Conservation (phyloP, 2,797 vertebrate genomes). For the Squalus acanthias region DNA sequence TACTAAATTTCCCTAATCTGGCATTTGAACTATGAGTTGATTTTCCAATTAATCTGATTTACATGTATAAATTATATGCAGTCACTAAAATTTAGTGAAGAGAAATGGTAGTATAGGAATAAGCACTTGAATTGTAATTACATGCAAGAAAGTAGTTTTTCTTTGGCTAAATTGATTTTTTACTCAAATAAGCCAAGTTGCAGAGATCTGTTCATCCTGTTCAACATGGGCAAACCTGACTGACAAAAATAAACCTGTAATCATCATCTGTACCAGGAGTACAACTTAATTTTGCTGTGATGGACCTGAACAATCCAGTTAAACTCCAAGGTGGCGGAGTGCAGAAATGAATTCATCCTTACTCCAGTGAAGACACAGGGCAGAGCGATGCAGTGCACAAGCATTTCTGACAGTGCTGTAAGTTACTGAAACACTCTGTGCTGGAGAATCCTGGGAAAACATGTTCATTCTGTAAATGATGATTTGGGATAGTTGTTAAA, state of each 20-base stretch:
- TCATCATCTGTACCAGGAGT: not conserved
- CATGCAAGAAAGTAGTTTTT: not conserved
- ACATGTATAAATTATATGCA: not conserved
- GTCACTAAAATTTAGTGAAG: not conserved
- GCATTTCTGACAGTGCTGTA: not conserved
- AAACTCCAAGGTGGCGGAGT: not conserved
- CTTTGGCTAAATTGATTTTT: not conserved
- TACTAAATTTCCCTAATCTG: not conserved
- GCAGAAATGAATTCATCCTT: not conserved
- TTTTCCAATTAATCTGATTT: not conserved
- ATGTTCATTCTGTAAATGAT: not conserved
- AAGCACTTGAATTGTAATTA: not conserved
- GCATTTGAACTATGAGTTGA: not conserved
- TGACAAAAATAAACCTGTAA: not conserved
- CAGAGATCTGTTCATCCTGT: not conserved
- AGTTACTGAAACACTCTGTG: not conserved
- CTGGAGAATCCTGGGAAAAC: not conserved
- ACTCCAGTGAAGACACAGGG: not conserved
- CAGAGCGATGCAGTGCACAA: not conserved
- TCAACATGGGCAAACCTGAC: not conserved
- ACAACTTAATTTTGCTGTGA: not conserved
- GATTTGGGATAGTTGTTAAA: not conserved
- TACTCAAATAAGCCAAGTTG: not conserved
- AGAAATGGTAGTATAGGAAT: not conserved
- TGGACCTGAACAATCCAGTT: not conserved